Evolutionary conservation across 2,113 vertebrate genomes (phyloP), one percentile per base, ranked within the genome.

Genomic region (Eidolon helvum): DNA sequence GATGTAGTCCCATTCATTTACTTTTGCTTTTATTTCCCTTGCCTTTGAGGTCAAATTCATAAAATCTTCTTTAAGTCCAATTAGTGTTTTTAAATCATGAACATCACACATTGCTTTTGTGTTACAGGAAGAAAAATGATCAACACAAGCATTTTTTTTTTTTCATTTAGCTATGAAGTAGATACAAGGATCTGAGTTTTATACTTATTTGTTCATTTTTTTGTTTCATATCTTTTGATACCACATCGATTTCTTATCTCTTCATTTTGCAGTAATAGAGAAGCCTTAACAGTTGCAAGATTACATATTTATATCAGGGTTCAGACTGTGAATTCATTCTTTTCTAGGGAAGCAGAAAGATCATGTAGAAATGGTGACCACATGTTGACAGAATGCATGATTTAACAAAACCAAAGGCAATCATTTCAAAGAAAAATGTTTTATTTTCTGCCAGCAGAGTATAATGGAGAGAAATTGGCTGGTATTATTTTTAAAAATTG

Each of bases 401-500:
- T 99, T 99, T 99, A 99, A 99, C 98, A 98, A 98, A 99, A 98
- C 98, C 98, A 98, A 98, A 99, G 98, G 98, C 98, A 98, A 99
- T 99, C 98, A 99, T 99, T 99, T 99, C 98, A 98, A 98, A 98
- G 98, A 98, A 98, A 99, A 99, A 98, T 99, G 98, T 99, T 99
- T 99, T 99, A 99, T 99, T 99, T 99, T 99, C 98, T 99, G 98
- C 98, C 99, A 99, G 98, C 98, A 97, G 98, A 98, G 97, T 98
- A 99, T 99, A 99, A 99, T 99, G 98, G 98, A 98, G 98, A 99
- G 98, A 99, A 99, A 99, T 99, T 99, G 98, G 98, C 98, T 98
- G 98, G 98, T 99, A 99, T 99, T 99, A 99, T 99, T 99, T 99
- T 99, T 90, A 98, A 99, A 99, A 99, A 99, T 99, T 99, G 99